Evolutionary conservation across 2,113 vertebrate genomes (phyloP), one percentile per base, ranked within the genome.

Genomic region (Pelmatolapia mariae): DNA sequence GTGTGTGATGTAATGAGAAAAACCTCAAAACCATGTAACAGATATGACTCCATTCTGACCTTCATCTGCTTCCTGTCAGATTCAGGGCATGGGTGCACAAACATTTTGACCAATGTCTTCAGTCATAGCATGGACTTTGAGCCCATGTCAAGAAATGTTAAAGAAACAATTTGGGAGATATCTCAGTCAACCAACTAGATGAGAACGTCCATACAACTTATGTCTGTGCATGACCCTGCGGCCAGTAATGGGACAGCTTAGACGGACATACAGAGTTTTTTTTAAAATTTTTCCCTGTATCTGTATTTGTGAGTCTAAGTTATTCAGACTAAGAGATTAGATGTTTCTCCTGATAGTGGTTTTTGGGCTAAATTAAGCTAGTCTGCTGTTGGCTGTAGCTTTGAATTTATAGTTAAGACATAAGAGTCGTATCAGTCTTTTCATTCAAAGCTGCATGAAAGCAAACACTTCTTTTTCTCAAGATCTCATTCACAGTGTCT

Each of bases 251-350:
- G 24, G 9, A 47, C 24, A 12, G 24, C 22, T 29, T 47, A 18
- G 9, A 5, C 1, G 1, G 66, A 29, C 15, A 76, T 18, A 2
- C 12, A 50, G 40, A 47, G 36, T 71, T 76, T 76, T 76, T 76
- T 45, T 4, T 2, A 33, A 2, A 0, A 1, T 26, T 24, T n/a
- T 66, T 7, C 31, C 61, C 16, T n/a, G 3, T 36, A 19, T 36
- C 18, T 66, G 33, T 71, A 40, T 68, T 68, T 68, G 12, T 57
- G 54, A 57, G 8, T 26, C 54, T 57, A 22, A 68, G 36, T 66
- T 38, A 38, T 24, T 43, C 66, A 71, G 38, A 71, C n/a, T 43
- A 13, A 43, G 7, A 43, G 22, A 16, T 29, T 13, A 13, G 73
- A 31, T n/a, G 45, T 78, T 78, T 52, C 43, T 73, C 24, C 43